Evolutionary conservation across 2,888 invertebrate genomes (phyloP), one percentile per base, ranked within the genome.

Genomic region (Ischnura elegans): DNA sequence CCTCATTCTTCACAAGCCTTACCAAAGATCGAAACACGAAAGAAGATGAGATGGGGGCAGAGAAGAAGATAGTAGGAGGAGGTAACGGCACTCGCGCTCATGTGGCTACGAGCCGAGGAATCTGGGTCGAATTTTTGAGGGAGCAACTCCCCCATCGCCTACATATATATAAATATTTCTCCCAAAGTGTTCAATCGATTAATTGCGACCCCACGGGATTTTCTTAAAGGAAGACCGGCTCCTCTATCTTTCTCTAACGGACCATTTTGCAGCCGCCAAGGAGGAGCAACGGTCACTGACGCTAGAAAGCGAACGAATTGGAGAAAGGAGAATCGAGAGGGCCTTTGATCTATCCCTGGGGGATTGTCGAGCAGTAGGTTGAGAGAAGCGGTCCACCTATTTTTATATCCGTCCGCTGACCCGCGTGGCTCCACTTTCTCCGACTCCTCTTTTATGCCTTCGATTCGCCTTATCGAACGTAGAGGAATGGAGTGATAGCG

Each of bases 131-230:
- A 76, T 76, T 76, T 36, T 76, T 25, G 16, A 76, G 13, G 76
- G n/a, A n/a, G 36, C 21, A 76, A 76, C 76, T 25, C 36, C 36
- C 36, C n/a, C 5, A 10, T 29, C 76, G 2, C 36, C 51, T 2
- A 19, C 51, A 51, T 51, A 51, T 51, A 51, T 8, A 47, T 47
- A 47, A 8, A 66, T 76, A 36, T 76, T 76, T 76, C 36, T 76
- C 76, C 76, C 13, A 76, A 76, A 2, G 76, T 36, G 76, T n/a
- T 76, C 76, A 76, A 76, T 76, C 76, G 76, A 76, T 76, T 76
- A 76, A 76, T 76, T 76, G 36, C 36, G 16, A 36, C 10, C 76
- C 10, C 36, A 29, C 36, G 36, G 76, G 76, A 76, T 76, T 76
- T n/a, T 76, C 76, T 76, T 36, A 76, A 76, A 76, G 36, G 76